These are phyloP conservation scores for Callyntrura guangdongensis DNA, from an alignment of 2,888 invertebrate genomes.

Conservation along the genomic window DNA sequence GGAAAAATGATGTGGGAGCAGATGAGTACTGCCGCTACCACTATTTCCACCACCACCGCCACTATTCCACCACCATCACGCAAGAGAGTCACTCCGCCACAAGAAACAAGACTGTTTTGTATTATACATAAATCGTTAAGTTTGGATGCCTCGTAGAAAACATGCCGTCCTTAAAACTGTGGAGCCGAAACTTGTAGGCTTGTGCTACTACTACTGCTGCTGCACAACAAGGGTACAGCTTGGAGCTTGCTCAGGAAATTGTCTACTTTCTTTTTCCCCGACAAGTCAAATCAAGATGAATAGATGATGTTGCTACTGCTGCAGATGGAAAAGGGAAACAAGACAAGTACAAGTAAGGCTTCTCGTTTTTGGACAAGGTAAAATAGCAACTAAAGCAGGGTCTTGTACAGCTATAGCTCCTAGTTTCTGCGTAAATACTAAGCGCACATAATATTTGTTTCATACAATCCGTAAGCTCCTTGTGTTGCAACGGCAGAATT, in stretches of 20 bases:
- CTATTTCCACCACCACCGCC: conserved; percentile 36
- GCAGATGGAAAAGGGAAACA: not conserved
- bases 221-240: not conserved
- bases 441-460: no score
- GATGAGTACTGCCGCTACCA: conserved; percentile 57
- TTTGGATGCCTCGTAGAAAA: not conserved
- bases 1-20: conserved; percentile 66
- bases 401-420: no score
- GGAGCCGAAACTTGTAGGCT: not conserved
- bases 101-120: not conserved
- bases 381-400: no score
- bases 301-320: conserved; percentile 24
- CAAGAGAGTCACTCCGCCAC: no score
- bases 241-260: conserved; percentile 20
- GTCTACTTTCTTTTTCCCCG: conserved; percentile 48
- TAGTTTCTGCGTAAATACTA: no score
- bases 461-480: no score
- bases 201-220: not conserved
- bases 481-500: no score
- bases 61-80: not conserved
- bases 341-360: no score
- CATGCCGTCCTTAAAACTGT: not conserved
- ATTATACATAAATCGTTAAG: not conserved
- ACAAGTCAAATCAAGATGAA: conserved; percentile 76
- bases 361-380: not conserved